Evolutionary conservation across 2,797 vertebrate genomes (phyloP).

Genomic region (Mormyrops attenuatus): DNA sequence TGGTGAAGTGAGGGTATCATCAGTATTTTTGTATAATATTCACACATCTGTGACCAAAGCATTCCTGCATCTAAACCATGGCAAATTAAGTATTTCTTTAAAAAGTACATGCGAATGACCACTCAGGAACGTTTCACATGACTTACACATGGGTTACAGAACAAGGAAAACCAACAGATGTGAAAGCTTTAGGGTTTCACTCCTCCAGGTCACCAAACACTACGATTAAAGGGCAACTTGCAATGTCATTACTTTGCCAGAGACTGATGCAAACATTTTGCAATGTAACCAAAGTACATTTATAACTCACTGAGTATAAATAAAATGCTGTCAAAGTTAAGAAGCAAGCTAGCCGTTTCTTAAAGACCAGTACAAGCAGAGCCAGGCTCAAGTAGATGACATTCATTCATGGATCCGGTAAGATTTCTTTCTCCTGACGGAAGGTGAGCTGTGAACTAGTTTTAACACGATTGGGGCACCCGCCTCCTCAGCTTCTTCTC

Average conservation of each 20-base stretch:
- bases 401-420: not conserved
- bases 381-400: not conserved
- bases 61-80: not conserved
- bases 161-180: not conserved
- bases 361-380: not conserved
- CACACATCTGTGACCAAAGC: not conserved
- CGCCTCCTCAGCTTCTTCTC: conserved; percentile 45
- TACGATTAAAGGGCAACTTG: not conserved
- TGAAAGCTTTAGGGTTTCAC: not conserved
- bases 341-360: not conserved
- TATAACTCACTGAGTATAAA: not conserved
- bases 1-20: not conserved
- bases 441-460: not conserved
- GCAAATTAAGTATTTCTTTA: not conserved
- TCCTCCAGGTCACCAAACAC: not conserved
- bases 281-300: not conserved
- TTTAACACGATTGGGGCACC: conserved; percentile 28
- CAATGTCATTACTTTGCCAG: not conserved
- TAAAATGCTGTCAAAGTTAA: not conserved
- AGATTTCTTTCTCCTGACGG: not conserved
- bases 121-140: not conserved
- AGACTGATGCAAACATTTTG: not conserved
- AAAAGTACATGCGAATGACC: not conserved
- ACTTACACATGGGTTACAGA: not conserved
- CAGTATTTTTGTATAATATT: not conserved